phyloP scores from a whole-genome alignment of 2,888 invertebrate species.

The Taphrorychus bicolor region DNA sequence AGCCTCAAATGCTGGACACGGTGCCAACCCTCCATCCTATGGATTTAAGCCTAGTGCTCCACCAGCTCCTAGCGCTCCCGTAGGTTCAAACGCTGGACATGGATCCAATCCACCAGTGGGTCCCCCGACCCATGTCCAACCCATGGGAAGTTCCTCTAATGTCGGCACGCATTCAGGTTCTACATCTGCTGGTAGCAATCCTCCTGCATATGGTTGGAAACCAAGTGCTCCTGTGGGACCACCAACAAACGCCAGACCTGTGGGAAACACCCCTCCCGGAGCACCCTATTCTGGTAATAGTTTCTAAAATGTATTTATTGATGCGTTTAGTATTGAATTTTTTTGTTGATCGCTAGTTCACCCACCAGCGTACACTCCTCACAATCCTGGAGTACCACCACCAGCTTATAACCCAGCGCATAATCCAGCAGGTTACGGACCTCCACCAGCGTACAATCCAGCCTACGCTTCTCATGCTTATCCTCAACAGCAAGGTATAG shows the following conservation, averaged over 20 bases:
- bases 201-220: conserved; percentile 29
- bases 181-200: not conserved
- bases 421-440: conserved; percentile 46
- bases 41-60: conserved; percentile 18
- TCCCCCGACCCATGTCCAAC: conserved; percentile 37
- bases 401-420: conserved; percentile 37
- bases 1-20: not conserved
- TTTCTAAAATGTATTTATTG: not conserved
- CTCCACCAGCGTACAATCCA: conserved; percentile 45
- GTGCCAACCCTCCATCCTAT: not conserved
- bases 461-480: conserved; percentile 29
- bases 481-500: conserved; percentile 15
- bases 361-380: conserved; percentile 45
- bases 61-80: too few species aligned
- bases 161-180: not conserved
- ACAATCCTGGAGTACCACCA: conserved; percentile 32
- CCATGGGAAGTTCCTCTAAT: conserved; percentile 28
- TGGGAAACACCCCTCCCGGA: conserved; percentile 33
- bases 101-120: conserved; percentile 36
- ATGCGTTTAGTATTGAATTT: not conserved
- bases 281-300: conserved; percentile 31
- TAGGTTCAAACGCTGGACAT: too few species aligned
- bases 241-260: conserved; percentile 34
- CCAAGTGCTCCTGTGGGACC: conserved; percentile 40
- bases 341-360: conserved; percentile 34